Base-by-base conservation (phyloP, 2,888 invertebrate species). In the Acronicta aceris region DNA sequence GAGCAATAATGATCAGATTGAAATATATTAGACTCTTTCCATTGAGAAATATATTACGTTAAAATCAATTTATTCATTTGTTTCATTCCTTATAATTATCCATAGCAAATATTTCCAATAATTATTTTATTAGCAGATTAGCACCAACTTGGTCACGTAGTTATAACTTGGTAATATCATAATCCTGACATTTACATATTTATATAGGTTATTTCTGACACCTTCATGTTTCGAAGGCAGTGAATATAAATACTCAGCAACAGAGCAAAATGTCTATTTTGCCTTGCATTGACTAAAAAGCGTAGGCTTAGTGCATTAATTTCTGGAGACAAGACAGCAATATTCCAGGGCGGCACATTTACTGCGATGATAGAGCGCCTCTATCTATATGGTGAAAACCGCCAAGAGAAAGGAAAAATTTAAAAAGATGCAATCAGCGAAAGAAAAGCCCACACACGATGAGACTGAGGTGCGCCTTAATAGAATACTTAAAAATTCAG, bases 401-500 rank as follows among this genome's bases (percentile, higher is more conserved):
- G 79, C 74, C 85, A 82, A 86, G 86, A 88, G 89, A 90, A 90
- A 88, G 89, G 13, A n/a, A n/a, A 38, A n/a, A n/a, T 7, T n/a
- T 93, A 89, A 88, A 93, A 92, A 92, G 93, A 88, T 83, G 92
- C 92, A 93, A 93, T 94, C 90, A 90, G 76, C 85, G 87, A 89
- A 87, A 89, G 89, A 92, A 94, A 92, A 91, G 93, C 87, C 76
- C 81, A 82, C 82, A 81, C 76, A 83, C 76, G 79, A 79, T 73
- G 78, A 83, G 79, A 79, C 71, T 65, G 73, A 83, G 78, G 80
- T 78, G 63, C 76, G 79, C 77, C 86, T 87, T 93, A 91, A 94
- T 93, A 81, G 89, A 86, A 83, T 89, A 83, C 83, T 94, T 91
- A 94, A 93, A 92, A 89, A 93, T 94, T 92, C 93, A 94, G 92